Percentiles rank a stretch among this genome's conserved stretches.
Conservation (phyloP, 2,888 invertebrate species). For the Crematogaster levior region DNA sequence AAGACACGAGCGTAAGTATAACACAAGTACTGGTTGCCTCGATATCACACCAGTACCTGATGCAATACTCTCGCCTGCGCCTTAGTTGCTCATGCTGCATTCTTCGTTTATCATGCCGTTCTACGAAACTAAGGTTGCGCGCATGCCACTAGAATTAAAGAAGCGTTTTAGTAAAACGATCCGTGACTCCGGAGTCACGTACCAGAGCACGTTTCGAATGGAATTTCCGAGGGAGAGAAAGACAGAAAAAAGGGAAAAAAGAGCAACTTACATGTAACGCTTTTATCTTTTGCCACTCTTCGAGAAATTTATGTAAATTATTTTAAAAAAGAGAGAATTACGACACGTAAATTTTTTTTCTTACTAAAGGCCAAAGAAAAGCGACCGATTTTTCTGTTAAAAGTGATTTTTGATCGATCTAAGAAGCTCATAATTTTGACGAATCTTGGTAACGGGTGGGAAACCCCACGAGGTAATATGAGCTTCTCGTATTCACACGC, state of each 20-base stretch:
- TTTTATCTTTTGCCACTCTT: conserved; percentile 3
- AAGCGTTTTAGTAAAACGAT: conserved; percentile 28
- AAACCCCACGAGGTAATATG: conserved; percentile 96
- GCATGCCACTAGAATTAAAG: conserved; percentile 84
- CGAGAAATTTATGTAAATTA: neutral
- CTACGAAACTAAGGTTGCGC: conserved; percentile 76
- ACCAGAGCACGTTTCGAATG: neutral
- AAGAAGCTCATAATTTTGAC: conserved; percentile 72
- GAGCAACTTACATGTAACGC: conserved; percentile 1
- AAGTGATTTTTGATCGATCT: conserved; percentile 10
- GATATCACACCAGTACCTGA: conserved; percentile 97
- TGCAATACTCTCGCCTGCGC: conserved; percentile 98
- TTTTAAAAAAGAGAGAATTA: neutral
- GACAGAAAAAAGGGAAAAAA: neutral
- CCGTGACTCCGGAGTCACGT: conserved; percentile 16
- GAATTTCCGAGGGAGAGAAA: neutral
- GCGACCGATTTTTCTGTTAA: neutral
- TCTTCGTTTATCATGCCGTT: conserved; percentile 85
- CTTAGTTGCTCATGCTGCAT: conserved; percentile 85
- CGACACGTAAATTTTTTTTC: neutral
- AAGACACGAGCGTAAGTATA: conserved; percentile 92
- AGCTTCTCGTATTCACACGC: conserved; percentile 87
- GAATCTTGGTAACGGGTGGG: conserved; percentile 88
- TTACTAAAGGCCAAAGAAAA: neutral
- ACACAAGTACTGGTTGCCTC: conserved; percentile 95